A percentile compares a stretch with the other conserved stretches of the same genome.
Evolutionary conservation across 2,113 vertebrate species (phyloP).

Genomic region (Psettodes erumei): DNA sequence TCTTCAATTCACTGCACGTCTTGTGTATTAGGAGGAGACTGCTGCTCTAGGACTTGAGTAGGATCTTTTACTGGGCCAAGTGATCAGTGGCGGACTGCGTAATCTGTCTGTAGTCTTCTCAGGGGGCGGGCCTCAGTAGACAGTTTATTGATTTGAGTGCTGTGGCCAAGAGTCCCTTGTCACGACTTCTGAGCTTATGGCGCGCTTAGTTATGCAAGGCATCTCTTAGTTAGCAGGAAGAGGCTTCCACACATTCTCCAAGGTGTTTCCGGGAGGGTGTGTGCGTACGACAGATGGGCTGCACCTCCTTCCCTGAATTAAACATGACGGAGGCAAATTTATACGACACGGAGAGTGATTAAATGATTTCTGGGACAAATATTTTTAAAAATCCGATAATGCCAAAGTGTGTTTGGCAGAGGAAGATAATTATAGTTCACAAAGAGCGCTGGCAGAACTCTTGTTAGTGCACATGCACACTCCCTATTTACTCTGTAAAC

Average conservation of each 20-base stretch:
- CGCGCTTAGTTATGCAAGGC: conserved; percentile 59
- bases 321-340: conserved; percentile 9
- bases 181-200: conserved; percentile 67
- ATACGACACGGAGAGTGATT: conserved; percentile 40
- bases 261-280: conserved; percentile 7
- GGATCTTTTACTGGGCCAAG: conserved; percentile 78
- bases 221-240: conserved; percentile 36
- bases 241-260: conserved; percentile 20
- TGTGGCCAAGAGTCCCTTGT: conserved; percentile 73
- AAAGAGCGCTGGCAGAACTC: conserved; percentile 68
- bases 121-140: conserved; percentile 52
- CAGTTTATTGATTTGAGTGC: conserved; percentile 77
- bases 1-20: conserved; percentile 73
- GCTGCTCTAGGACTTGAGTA: conserved; percentile 66
- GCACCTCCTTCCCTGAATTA: not conserved
- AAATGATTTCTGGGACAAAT: conserved; percentile 67
- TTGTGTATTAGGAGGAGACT: conserved; percentile 61
- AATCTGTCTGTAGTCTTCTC: conserved; percentile 77
- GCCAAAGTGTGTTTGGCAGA: conserved; percentile 62
- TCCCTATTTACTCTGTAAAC: conserved; percentile 76
- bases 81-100: conserved; percentile 77
- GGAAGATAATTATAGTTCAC: conserved; percentile 74
- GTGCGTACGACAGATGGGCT: not conserved
- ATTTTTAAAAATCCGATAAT: conserved; percentile 67
- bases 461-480: conserved; percentile 67